phyloP scores from a whole-genome alignment of 2,888 invertebrate genomes.

The Auanema sp. region DNA sequence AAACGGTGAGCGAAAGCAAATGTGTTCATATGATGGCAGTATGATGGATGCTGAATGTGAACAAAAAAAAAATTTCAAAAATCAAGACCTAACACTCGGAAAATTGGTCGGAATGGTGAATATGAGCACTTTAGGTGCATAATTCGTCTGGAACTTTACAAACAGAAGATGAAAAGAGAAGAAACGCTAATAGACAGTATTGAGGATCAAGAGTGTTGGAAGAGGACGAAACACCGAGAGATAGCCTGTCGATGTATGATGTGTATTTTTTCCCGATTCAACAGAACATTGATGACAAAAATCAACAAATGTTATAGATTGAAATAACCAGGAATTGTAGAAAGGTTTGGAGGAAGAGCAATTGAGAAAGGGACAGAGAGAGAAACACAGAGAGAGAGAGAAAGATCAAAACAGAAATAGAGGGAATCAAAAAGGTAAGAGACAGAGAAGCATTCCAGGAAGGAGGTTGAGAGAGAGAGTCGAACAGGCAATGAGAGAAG shows the following conservation, averaged over 20 bases:
- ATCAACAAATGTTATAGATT: neutral
- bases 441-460: neutral
- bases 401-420: constrained; percentile 4
- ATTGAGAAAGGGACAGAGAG: constrained; percentile 17
- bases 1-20: no score
- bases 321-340: constrained; percentile 11
- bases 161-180: neutral
- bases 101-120: neutral
- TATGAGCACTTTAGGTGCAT: neutral
- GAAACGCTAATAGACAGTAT: constrained; percentile 1
- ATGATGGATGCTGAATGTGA: neutral
- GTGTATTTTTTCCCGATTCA: neutral
- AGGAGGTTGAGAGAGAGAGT: no score
- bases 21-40: neutral
- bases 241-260: neutral
- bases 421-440: constrained; percentile 9
- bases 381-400: constrained; percentile 12
- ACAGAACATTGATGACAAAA: neutral
- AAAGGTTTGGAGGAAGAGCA: constrained; percentile 6
- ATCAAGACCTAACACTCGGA: neutral
- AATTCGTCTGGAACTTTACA: no score
- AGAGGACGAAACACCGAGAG: neutral
- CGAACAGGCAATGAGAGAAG: no score
- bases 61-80: neutral
- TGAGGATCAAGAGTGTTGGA: neutral